phyloP scores from a whole-genome alignment of 2,113 vertebrate species.

The Riparia riparia region DNA sequence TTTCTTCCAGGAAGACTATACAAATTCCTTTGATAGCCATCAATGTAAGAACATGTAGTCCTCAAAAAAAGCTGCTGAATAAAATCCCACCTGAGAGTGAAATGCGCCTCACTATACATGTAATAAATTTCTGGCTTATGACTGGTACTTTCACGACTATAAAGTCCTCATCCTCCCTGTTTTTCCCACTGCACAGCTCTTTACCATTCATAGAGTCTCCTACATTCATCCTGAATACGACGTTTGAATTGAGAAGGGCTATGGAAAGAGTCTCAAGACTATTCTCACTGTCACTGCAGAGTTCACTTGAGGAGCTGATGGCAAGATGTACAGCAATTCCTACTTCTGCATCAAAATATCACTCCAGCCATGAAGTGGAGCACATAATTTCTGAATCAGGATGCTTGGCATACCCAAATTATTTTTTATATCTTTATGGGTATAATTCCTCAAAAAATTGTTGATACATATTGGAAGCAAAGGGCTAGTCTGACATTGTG shows the following conservation, averaged over 20 bases:
- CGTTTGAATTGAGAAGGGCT: background rate
- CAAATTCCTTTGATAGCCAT: background rate
- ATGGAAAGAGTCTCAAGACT: background rate
- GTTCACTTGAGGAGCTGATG: background rate
- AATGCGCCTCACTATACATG: rapidly evolving
- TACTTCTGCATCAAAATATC: background rate
- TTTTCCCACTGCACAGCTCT: background rate
- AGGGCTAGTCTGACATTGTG: background rate
- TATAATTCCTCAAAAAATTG: background rate
- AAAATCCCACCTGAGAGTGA: background rate
- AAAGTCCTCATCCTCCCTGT: background rate
- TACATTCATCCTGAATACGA: rapidly evolving
- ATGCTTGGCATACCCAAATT: background rate
- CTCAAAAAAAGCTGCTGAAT: background rate
- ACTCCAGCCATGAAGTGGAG: background rate
- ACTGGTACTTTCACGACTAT: rapidly evolving
- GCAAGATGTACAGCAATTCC: background rate
- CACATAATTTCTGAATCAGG: background rate
- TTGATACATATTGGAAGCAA: background rate
- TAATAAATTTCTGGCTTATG: background rate
- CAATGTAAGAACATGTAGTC: background rate
- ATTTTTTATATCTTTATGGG: background rate
- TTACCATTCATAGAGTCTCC: background rate
- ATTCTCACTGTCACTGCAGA: background rate
- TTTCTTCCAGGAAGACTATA: background rate